Evolutionary conservation across 2,113 vertebrate species (phyloP).

Genomic region (Paedocypris sp.): DNA sequence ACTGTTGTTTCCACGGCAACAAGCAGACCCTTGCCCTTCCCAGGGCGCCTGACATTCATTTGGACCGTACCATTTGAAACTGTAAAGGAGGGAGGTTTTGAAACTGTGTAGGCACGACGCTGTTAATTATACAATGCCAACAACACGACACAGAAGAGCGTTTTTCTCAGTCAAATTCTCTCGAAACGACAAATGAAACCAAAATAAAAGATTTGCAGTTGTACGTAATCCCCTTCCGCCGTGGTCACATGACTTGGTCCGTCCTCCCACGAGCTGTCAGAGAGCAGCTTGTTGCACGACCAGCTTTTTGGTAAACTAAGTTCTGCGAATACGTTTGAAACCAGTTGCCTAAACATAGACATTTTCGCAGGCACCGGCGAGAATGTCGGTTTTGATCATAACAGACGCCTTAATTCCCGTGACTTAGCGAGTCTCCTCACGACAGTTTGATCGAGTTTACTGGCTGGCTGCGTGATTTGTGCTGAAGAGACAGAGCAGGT

Average conservation of each 20-base stretch:
- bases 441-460: conserved; percentile 34
- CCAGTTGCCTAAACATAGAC: neutral
- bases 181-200: no score
- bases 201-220: neutral
- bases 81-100: neutral
- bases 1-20: conserved; percentile 65
- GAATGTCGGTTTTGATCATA: neutral
- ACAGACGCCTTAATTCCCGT: conserved; percentile 3
- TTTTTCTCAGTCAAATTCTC: no score
- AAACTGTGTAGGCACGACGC: no score
- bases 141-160: no score
- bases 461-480: conserved; percentile 17
- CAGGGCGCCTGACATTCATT: conserved; percentile 40
- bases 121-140: neutral
- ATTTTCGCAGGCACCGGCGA: neutral
- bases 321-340: conserved; percentile 15
- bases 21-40: conserved; percentile 48
- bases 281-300: conserved; percentile 63
- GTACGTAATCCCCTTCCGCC: neutral
- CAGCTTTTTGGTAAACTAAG: conserved; percentile 56
- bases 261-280: conserved; percentile 59
- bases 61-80: conserved; percentile 49
- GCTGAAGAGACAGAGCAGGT: conserved; percentile 36
- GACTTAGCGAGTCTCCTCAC: conserved; percentile 27
- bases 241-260: conserved; percentile 2